Evolutionary conservation across 2,797 vertebrate genomes (phyloP), one percentile per base, ranked within the genome.

Genomic region (Brachyalestes nurse): DNA sequence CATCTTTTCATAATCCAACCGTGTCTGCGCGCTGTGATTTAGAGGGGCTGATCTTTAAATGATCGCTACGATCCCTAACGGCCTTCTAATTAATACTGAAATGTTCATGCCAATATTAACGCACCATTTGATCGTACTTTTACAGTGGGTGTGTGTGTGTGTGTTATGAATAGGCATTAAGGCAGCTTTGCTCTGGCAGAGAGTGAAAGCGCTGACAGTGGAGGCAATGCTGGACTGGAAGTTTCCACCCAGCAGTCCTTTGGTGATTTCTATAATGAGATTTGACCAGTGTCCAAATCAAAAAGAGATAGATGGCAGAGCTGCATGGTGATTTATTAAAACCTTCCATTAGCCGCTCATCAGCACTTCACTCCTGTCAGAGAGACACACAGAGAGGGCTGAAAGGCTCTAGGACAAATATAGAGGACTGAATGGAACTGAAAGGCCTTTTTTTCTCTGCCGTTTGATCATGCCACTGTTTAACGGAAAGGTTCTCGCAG

Each of bases 251-350:
- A 51, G 45, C 51, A 16, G 45, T 47, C 72, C 28, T 75, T 69
- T 45, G 12, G 65, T 28, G 66, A 75, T 75, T 76, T 76, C 51
- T 65, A 45, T 76, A 76, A 76, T 80, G 73, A 80, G 73, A 76
- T 76, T 66, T 83, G 72, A 64, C 65, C 38, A 67, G 49, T 53
- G 40, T 72, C 73, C 78, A 83, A 83, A 80, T 72, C 58, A 65
- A 80, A 77, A 76, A 19, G n/a, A 76, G 55, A 78, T 74, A 49
- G 77, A 75, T 57, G 57, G 57, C 65, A 38, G 51, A 64, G 58
- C 66, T 65, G 72, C 49, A 49, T 69, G 47, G 73, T 77, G 74
- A 80, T 77, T 83, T 80, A 83, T 80, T 80, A 67, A 77, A 77
- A 72, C 49, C 49, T 77, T 80, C 61, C 74, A 80, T 80, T 80